These are phyloP conservation scores for Mimumesa dahlbomi DNA, from an alignment of 2,888 invertebrate species.

Conservation along the genomic window DNA sequence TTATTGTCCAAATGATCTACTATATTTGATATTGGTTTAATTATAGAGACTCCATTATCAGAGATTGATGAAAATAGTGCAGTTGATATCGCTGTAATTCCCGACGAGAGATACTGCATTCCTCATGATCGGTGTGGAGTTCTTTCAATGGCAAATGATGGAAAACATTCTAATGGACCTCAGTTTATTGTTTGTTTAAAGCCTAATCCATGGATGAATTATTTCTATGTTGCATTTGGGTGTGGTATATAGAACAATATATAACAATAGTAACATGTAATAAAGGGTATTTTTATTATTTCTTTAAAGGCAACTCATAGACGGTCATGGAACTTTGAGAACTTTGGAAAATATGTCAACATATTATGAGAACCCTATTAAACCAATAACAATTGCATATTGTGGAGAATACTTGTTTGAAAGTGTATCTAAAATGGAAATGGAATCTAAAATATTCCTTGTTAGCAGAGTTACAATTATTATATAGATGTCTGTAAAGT, in stretches of 20 bases:
- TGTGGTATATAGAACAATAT: constrained; percentile 64
- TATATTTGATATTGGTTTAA: too few species aligned
- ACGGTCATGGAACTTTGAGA: constrained; percentile 84
- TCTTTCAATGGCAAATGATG: constrained; percentile 87
- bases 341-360: constrained; percentile 84
- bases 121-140: constrained; percentile 86
- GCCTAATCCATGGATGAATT: constrained; percentile 87
- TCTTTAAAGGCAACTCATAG: constrained; percentile 84
- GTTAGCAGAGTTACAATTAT: constrained; percentile 31
- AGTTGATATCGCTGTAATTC: constrained; percentile 78
- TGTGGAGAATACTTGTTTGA: constrained; percentile 62
- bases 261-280: neutral
- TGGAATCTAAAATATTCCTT: constrained; percentile 39
- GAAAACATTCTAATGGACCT: constrained; percentile 86
- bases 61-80: constrained; percentile 75
- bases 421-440: constrained; percentile 42
- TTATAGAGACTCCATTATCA: too few species aligned
- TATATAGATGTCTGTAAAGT: neutral
- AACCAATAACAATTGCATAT: constrained; percentile 52
- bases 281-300: constrained; percentile 4
- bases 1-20: too few species aligned
- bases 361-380: constrained; percentile 83
- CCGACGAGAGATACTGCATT: constrained; percentile 86
- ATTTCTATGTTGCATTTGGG: constrained; percentile 88
- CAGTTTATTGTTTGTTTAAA: constrained; percentile 87